Percentiles rank a stretch among this genome's conserved stretches.
These are phyloP conservation scores for Ptiloglossa arizonensis DNA, from an alignment of 1,140 invertebrate species.

Conservation along the genomic window DNA sequence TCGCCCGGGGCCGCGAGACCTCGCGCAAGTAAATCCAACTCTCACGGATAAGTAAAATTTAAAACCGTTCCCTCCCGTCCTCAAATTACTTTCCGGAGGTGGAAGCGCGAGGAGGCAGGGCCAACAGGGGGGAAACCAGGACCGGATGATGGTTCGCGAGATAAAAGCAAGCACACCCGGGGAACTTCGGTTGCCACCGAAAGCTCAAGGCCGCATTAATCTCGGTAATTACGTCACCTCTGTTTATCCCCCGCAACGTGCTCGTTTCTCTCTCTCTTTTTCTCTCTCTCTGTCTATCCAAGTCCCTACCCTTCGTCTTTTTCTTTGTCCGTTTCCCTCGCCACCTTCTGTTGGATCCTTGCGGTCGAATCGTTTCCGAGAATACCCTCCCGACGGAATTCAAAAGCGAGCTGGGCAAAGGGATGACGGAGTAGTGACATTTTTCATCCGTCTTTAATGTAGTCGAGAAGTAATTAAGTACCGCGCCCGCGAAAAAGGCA, in stretches of 20 bases:
- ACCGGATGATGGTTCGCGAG: slow-evolving; percentile 70
- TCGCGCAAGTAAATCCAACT: slow-evolving; percentile 63
- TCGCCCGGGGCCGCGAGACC: slow-evolving; percentile 41
- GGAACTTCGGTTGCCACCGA: slow-evolving; percentile 67
- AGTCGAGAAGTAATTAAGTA: slow-evolving; percentile 53
- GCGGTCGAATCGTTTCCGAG: slow-evolving; percentile 47
- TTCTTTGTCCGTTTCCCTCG: slow-evolving; percentile 15
- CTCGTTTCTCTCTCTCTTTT: slow-evolving; percentile 49
- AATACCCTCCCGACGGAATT: slow-evolving; percentile 42
- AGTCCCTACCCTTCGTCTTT: background rate
- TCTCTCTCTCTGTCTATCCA: no score
- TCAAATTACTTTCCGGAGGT: slow-evolving; percentile 75
- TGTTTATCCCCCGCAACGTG: slow-evolving; percentile 67
- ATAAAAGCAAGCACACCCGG: slow-evolving; percentile 69
- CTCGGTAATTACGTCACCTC: slow-evolving; percentile 78
- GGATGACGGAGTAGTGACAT: slow-evolving; percentile 43
- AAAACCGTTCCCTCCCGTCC: slow-evolving; percentile 68
- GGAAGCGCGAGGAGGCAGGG: slow-evolving; percentile 15
- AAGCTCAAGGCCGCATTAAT: slow-evolving; percentile 75
- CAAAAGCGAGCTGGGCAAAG: slow-evolving; percentile 47
- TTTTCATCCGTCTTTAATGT: slow-evolving; percentile 56
- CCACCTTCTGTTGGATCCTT: slow-evolving; percentile 13
- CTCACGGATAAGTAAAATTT: slow-evolving; percentile 75
- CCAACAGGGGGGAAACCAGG: slow-evolving; percentile 36
- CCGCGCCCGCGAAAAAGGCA: slow-evolving; percentile 43